phyloP scores from a whole-genome alignment of 2,888 invertebrate species.

The Tinea trinotella region DNA sequence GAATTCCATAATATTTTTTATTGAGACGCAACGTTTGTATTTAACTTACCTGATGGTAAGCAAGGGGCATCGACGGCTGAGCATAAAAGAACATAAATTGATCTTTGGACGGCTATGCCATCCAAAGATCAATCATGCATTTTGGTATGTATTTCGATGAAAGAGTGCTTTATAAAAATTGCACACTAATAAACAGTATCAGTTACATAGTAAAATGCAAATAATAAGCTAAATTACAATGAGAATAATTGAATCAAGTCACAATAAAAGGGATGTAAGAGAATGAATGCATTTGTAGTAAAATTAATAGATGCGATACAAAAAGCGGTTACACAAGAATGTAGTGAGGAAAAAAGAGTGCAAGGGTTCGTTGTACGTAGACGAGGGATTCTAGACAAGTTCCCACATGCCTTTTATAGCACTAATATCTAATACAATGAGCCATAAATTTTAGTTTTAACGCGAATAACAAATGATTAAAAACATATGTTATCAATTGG shows the following conservation, averaged over 20 bases:
- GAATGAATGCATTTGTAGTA: slow-evolving; percentile 28
- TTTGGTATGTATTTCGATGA: no score
- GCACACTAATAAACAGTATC: no score
- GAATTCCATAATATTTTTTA: no score
- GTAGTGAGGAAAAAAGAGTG: slow-evolving; percentile 45
- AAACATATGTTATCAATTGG: no score
- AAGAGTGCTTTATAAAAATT: no score
- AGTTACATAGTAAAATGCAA: no score
- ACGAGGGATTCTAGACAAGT: slow-evolving; percentile 35
- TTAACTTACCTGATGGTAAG: no score
- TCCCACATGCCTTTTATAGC: slow-evolving; percentile 44
- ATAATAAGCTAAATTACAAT: background rate
- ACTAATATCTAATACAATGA: slow-evolving; percentile 43
- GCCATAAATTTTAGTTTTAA: slow-evolving; percentile 34
- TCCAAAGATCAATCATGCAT: no score
- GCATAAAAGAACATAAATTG: no score
- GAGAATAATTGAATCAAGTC: background rate
- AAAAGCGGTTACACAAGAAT: slow-evolving; percentile 42
- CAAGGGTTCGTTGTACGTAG: slow-evolving; percentile 50
- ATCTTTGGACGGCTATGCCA: no score
- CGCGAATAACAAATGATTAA: slow-evolving; percentile 5
- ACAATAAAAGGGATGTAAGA: background rate
- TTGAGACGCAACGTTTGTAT: no score
- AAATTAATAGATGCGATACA: slow-evolving; percentile 37
- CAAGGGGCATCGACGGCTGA: no score